Base-by-base conservation (phyloP, 2,797 vertebrate species). In the Catostomus latipinnis region DNA sequence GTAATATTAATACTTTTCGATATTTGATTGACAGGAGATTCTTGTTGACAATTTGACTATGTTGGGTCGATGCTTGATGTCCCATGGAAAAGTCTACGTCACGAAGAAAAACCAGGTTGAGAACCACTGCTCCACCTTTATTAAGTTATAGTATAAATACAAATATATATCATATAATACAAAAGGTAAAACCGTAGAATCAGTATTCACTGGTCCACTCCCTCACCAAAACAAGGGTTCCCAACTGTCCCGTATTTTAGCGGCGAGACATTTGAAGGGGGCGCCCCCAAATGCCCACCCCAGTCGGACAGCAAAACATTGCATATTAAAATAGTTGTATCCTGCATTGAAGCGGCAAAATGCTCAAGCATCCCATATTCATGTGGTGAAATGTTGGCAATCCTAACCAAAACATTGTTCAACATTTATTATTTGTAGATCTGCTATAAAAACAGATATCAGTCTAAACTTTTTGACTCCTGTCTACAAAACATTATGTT, bases 61-160 rank as follows among this genome's bases (percentile, higher is more conserved):
- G 18, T 5, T 34, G 7, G n/a, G 13, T 69, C 43, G 18, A 6
- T 70, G 11, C 11, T 34, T 34, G 34, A 34, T 34, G 22, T 22
- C 22, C 22, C 22, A 22, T 22, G 34, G 2, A 34, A 34, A 34
- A 34, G 34, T 34, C 34, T 4, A 34, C 34, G 34, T 34, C 34
- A 34, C 4, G 34, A 34, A 34, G 34, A 10, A 13, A 57, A 71
- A 60, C 34, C 4, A 62, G 61, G 14, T 50, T 74, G 53, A 22
- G 46, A 52, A 56, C 46, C 10, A 18, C n/a, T 76, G 53, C 60
- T 73, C 62, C 70, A 49, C 43, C 49, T 63, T 46, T 10, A 70
- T 70, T 71, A 53, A 43, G 63, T 49, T 66, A 14, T 46, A 52
- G 49, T 60, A 46, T 71, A 76, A 70, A 76, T 71, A 18, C 54